A percentile compares a stretch with the other conserved stretches of the same genome.
Evolutionary conservation across 2,888 invertebrate genomes (phyloP).

Genomic region (Caenorhabditis sp.): DNA sequence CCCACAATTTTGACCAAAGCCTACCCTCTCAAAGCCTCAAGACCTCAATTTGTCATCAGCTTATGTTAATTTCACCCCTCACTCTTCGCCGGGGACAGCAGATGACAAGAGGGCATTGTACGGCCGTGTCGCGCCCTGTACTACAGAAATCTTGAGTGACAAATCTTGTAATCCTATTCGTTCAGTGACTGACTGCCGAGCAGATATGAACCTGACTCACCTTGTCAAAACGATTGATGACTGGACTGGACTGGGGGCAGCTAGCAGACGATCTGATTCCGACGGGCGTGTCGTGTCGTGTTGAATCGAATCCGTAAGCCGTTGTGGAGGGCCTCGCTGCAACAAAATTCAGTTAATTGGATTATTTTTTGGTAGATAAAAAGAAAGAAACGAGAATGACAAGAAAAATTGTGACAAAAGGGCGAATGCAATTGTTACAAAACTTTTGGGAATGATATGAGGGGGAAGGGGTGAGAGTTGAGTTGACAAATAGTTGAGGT

Average conservation of each 20-base stretch:
- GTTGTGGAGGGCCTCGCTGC: conserved; percentile 3
- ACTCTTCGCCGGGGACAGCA: not conserved
- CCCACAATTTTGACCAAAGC: conserved; percentile 5
- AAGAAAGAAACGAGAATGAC: not conserved
- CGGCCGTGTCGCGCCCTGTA: conserved; percentile 17
- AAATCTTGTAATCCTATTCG: conserved; percentile 56
- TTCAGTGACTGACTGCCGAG: not conserved
- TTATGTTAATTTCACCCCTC: conserved; percentile 56
- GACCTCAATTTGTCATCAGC: conserved; percentile 47
- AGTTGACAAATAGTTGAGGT: conserved; percentile 10
- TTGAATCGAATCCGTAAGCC: conserved; percentile 11
- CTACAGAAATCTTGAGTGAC: conserved; percentile 52
- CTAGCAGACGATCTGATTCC: conserved; percentile 4
- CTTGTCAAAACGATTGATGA: conserved; percentile 46
- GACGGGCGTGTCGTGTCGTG: too few relatives aligned
- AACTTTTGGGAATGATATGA: not conserved
- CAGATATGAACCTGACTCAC: conserved; percentile 34
- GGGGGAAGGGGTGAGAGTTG: not conserved
- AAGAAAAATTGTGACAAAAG: not conserved
- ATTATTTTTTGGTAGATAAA: conserved; percentile 17
- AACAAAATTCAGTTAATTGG: conserved; percentile 36
- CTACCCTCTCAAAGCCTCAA: not conserved
- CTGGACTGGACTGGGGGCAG: conserved; percentile 1
- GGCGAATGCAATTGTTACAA: not conserved
- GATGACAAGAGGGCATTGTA: conserved; percentile 45